Percentiles rank a stretch among this genome's conserved stretches.
phyloP scores from a whole-genome alignment of 2,888 invertebrate species.

The Glyphotaelius pellucidus region DNA sequence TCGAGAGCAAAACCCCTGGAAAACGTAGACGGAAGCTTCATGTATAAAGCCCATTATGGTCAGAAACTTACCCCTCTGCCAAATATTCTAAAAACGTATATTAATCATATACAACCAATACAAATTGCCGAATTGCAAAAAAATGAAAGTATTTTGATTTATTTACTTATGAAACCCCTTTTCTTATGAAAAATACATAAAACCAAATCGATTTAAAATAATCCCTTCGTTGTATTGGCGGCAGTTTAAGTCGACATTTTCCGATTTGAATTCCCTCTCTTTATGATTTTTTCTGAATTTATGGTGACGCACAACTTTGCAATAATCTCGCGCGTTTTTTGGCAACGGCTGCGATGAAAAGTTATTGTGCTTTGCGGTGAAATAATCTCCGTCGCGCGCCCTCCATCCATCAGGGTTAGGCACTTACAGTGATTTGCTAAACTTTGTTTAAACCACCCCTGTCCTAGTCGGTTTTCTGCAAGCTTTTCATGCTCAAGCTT shows the following conservation, averaged over 20 bases:
- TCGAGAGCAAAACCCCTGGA: no score
- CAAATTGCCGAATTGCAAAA: neutral
- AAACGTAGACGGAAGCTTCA: no score
- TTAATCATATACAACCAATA: neutral
- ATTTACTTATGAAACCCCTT: neutral
- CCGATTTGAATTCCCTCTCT: neutral
- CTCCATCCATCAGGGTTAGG: neutral
- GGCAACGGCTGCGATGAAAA: slow-evolving; percentile 44
- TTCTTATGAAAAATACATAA: neutral
- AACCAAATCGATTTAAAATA: slow-evolving; percentile 2
- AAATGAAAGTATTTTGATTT: neutral
- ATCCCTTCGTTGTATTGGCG: neutral
- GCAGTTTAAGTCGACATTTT: neutral
- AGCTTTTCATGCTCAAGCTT: neutral
- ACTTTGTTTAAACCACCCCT: slow-evolving; percentile 4
- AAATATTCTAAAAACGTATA: no score
- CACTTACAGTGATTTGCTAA: slow-evolving; percentile 44
- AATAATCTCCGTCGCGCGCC: neutral
- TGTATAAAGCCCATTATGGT: no score
- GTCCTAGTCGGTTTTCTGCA: neutral
- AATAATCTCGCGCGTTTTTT: slow-evolving; percentile 56
- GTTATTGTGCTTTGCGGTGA: slow-evolving; percentile 27
- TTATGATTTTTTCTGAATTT: slow-evolving; percentile 49
- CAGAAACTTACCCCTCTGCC: no score
- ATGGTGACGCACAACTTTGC: slow-evolving; percentile 57